Evolutionary conservation across 2,113 vertebrate species (phyloP).

Genomic region (Chitala chitala): DNA sequence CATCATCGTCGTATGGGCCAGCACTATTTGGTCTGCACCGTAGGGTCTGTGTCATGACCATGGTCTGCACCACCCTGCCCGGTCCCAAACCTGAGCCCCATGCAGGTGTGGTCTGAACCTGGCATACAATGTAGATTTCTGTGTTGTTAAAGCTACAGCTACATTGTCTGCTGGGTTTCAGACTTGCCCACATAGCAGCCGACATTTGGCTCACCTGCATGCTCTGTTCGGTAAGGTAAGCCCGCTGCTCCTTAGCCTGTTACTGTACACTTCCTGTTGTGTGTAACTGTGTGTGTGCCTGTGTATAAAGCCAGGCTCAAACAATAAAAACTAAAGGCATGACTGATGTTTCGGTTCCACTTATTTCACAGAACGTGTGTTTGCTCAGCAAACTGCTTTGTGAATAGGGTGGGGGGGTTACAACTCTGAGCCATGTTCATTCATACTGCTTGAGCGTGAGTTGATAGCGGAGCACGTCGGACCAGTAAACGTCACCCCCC

Average conservation of each 20-base stretch:
- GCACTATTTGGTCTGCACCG: too few species aligned
- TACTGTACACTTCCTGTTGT: neutral
- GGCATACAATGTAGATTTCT: conserved; percentile 99
- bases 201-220: neutral
- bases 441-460: too few species aligned
- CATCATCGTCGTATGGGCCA: too few species aligned
- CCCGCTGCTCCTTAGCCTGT: neutral
- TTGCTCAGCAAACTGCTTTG: neutral
- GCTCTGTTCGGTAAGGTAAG: conserved; percentile 33
- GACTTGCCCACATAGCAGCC: conserved; percentile 68
- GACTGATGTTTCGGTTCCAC: neutral
- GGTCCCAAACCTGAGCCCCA: neutral
- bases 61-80: neutral
- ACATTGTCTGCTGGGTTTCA: conserved; percentile 99
- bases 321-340: neutral
- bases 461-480: too few species aligned
- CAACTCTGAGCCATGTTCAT: too few species aligned
- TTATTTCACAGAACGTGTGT: neutral
- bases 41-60: too few species aligned
- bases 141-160: conserved; percentile 97
- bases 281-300: neutral
- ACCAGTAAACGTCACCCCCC: too few species aligned
- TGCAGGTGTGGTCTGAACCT: conserved; percentile 80
- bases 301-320: neutral
- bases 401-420: too few species aligned